Conservation (phyloP, 2,113 vertebrate genomes). For the Cavia aperea region DNA sequence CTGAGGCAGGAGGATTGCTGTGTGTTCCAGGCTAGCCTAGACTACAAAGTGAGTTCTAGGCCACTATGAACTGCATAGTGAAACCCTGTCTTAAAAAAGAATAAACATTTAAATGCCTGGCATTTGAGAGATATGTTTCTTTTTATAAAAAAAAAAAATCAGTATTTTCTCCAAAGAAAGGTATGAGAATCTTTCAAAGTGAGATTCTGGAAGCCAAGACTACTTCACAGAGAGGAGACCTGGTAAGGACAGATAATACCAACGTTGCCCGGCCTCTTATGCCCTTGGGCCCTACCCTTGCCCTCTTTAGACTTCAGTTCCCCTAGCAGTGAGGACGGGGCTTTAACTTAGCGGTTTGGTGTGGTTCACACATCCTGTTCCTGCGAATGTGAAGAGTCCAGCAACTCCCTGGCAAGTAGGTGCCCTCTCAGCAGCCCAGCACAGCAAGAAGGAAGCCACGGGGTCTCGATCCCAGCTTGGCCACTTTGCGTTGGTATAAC, state of each 20-base stretch:
- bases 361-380: neutral
- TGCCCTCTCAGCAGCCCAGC: fast-evolving
- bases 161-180: neutral
- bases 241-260: neutral
- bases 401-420: neutral
- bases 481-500: neutral
- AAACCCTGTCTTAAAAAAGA: neutral
- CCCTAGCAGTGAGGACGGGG: neutral
- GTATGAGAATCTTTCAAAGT: neutral
- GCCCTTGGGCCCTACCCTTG: neutral
- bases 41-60: neutral
- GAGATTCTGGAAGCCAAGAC: neutral
- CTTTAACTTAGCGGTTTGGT: neutral
- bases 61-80: neutral
- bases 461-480: neutral
- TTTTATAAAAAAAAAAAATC: neutral
- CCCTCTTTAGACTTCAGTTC: neutral
- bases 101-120: neutral
- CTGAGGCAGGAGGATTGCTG: neutral
- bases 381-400: neutral
- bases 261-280: fast-evolving
- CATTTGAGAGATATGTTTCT: neutral
- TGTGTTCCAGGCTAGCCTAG: neutral
- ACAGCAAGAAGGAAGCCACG: neutral
- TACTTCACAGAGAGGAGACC: neutral